Percentiles rank a stretch among this genome's conserved stretches.
Evolutionary conservation across 2,888 invertebrate species (phyloP).

Genomic region (Epinotia demarniana): DNA sequence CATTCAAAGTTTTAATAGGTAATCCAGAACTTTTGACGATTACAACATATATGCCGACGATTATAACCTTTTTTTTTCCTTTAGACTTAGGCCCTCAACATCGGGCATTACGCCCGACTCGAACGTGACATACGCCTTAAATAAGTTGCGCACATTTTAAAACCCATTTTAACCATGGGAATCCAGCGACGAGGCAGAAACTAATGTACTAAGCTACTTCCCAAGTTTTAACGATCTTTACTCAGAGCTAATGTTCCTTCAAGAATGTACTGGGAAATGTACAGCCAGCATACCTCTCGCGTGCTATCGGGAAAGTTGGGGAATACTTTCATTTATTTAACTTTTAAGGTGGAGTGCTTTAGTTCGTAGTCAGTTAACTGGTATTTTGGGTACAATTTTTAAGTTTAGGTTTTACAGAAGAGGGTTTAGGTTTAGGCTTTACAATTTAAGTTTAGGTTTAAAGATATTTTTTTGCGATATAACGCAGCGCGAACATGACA

Average conservation of each 20-base stretch:
- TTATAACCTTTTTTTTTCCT: too few relatives aligned
- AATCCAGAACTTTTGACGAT: too few relatives aligned
- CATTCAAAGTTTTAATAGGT: too few relatives aligned
- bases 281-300: slow-evolving; percentile 27
- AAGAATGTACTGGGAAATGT: slow-evolving; percentile 46
- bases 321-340: slow-evolving; percentile 32
- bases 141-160: slow-evolving; percentile 45
- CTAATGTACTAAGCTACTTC: slow-evolving; percentile 79
- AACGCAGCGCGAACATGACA: too few relatives aligned
- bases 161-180: slow-evolving; percentile 55
- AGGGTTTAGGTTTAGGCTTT: not conserved
- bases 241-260: slow-evolving; percentile 73
- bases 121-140: not conserved
- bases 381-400: slow-evolving; percentile 4
- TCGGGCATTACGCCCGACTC: too few relatives aligned
- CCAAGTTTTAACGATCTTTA: slow-evolving; percentile 79
- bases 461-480: too few relatives aligned
- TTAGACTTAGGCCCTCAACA: too few relatives aligned
- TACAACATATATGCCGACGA: too few relatives aligned
- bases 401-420: not conserved
- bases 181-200: slow-evolving; percentile 56
- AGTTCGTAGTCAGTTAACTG: slow-evolving; percentile 7
- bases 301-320: slow-evolving; percentile 20
- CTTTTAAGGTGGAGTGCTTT: slow-evolving; percentile 16
- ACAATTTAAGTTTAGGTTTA: not conserved